Conservation (phyloP, 35 echinoderm and acorn worm genomes). For the Chiridota heheva region DNA sequence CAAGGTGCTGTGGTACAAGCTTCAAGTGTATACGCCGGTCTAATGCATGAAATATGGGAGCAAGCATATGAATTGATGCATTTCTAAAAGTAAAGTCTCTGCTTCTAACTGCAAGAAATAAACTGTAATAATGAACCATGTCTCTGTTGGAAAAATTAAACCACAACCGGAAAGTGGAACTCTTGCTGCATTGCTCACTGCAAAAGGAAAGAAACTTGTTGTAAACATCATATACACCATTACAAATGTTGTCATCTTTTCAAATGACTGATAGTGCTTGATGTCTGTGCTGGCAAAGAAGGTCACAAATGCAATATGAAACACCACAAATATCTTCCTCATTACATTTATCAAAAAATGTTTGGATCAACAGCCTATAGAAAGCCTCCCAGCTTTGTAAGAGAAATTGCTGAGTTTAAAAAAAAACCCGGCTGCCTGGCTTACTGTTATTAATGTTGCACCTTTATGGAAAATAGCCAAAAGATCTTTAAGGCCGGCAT, state of each 20-base stretch:
- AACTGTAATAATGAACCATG: conserved; percentile 23
- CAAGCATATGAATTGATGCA: background rate
- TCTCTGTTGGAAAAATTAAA: conserved; percentile 18
- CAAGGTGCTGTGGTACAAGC: conserved; percentile 1
- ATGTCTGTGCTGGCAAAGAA: no score
- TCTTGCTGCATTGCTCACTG: no score
- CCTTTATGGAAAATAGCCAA: conserved; percentile 9
- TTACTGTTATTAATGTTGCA: background rate
- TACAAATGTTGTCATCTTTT: no score
- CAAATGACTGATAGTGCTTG: no score
- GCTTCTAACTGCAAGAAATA: background rate
- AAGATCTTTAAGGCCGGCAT: background rate
- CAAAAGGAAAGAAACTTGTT: no score
- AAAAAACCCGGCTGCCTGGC: background rate
- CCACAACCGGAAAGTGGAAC: background rate
- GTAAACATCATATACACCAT: no score
- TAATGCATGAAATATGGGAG: conserved; percentile 44
- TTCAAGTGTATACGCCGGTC: conserved; percentile 19
- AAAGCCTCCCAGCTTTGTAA: conserved; percentile 22
- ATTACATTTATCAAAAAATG: no score
- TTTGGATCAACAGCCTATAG: conserved; percentile 19
- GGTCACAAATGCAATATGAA: no score
- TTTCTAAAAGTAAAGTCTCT: conserved; percentile 22
- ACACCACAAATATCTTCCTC: no score
- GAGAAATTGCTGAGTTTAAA: conserved; percentile 23